Evolutionary conservation across 2,888 invertebrate genomes (phyloP).

Genomic region (Limenitis camilla): DNA sequence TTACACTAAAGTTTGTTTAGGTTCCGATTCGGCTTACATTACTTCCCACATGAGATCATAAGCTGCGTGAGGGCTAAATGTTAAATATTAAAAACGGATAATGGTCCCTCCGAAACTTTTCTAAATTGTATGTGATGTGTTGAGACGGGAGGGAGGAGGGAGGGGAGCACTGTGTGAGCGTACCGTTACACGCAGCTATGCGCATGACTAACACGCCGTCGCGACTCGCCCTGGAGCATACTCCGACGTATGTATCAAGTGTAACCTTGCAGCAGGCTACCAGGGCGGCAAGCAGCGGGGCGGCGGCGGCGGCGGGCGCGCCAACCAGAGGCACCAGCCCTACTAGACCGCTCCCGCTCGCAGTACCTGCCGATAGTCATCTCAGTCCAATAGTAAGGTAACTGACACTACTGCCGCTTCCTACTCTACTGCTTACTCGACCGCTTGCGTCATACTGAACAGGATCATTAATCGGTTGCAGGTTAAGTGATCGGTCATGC

Average conservation of each 20-base stretch:
- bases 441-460: background rate
- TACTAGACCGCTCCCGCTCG: constrained; percentile 72
- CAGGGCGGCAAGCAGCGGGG: constrained; percentile 91
- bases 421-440: background rate
- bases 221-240: background rate
- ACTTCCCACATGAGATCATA: background rate
- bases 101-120: constrained; percentile 6
- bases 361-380: constrained; percentile 65
- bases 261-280: constrained; percentile 73
- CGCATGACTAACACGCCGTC: constrained; percentile 16
- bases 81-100: background rate
- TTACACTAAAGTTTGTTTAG: constrained; percentile 11
- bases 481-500: constrained; percentile 72
- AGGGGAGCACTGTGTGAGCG: constrained; percentile 11
- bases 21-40: background rate
- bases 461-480: constrained; percentile 56
- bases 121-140: background rate
- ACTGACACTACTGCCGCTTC: background rate
- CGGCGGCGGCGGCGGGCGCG: constrained; percentile 80
- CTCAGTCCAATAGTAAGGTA: constrained; percentile 71
- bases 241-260: constrained; percentile 21
- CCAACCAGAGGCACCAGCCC: constrained; percentile 92
- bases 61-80: constrained; percentile 1
- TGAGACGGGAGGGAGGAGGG: background rate
- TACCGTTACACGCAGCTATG: constrained; percentile 15